Evolutionary conservation across 2,797 vertebrate genomes (phyloP), one percentile per base, ranked within the genome.

Genomic region (Sebastes vulpes): DNA sequence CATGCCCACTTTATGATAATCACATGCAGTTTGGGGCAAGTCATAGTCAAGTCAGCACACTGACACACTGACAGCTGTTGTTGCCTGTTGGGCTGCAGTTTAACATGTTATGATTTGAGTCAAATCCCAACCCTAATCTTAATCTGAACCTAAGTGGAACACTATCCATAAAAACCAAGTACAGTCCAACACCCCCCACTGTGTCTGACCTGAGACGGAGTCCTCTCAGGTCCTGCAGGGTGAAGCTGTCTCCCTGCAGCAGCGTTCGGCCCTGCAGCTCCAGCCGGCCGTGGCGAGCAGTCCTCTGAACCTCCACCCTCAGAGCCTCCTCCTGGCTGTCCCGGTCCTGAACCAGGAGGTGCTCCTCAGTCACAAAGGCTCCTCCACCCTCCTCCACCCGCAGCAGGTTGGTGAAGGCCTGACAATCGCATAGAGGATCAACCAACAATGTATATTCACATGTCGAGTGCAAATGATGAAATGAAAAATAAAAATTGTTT

Each of bases 391-490:
- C 95, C 80, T 97, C 96, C 68, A 94, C 93, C 59, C 85, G 95
- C 66, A 97, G 84, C 38, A 94, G 81, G 89, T 95, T 95, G 65
- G 92, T 95, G 87, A 96, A 97, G 60, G 94, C 91, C 93, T 97
- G 78, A 35, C 11, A 65, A 21, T 6, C 54, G 58, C 46, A 50
- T 2, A 21, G 11, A 70, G 12, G 14, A 9, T 42, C 63, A 65
- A 26, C 10, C 53, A 58, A 16, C 14, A 38, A 2, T 32, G 18
- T 12, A 68, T 10, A 5, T 28, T n/a, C 4, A 14, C 48, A 53
- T 8, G n/a, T 61, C 1, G 4, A 38, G 32, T 4, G 6, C 6
- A 20, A 25, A 35, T 58, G 14, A 14, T 56, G 14, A 28, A 29
- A 18, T 58, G 16, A 25, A 52, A 25, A 23, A 11, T 35, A 21